Conservation (phyloP, 2,888 invertebrate genomes). For the Spodoptera picta region DNA sequence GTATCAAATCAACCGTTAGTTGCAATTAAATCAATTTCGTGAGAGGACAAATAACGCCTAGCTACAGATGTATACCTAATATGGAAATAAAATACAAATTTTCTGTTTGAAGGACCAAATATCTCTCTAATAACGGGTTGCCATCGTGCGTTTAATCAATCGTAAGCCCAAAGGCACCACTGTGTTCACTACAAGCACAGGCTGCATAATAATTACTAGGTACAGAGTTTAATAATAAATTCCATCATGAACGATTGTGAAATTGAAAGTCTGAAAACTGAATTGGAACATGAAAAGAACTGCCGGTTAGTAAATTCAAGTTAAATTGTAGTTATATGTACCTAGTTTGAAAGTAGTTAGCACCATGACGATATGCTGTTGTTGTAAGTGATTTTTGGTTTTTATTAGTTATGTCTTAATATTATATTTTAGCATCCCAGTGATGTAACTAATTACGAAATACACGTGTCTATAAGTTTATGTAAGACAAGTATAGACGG, state of each 20-base stretch:
- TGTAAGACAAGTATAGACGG: background rate
- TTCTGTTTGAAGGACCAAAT: constrained; percentile 27
- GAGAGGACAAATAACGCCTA: background rate
- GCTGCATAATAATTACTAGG: constrained; percentile 36
- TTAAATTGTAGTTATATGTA: background rate
- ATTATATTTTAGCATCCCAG: too few species aligned
- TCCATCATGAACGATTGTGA: constrained; percentile 80
- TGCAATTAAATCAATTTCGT: background rate
- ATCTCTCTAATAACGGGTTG: constrained; percentile 48
- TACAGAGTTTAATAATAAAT: constrained; percentile 24
- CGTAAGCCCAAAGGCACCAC: constrained; percentile 32
- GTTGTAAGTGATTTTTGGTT: too few species aligned
- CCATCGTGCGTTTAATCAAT: constrained; percentile 64
- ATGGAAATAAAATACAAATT: constrained; percentile 14
- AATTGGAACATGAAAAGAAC: constrained; percentile 84
- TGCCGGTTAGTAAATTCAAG: constrained; percentile 73
- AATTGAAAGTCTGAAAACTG: constrained; percentile 81
- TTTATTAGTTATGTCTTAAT: too few species aligned
- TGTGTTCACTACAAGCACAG: constrained; percentile 36
- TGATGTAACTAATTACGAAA: too few species aligned
- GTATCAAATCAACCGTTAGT: background rate
- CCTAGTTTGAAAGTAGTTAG: background rate
- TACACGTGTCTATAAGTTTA: too few species aligned
- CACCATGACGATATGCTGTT: background rate
- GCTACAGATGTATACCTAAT: background rate